Evolutionary conservation across 2,113 vertebrate genomes (phyloP), one percentile per base, ranked within the genome.

Genomic region (Ahaetulla prasina): DNA sequence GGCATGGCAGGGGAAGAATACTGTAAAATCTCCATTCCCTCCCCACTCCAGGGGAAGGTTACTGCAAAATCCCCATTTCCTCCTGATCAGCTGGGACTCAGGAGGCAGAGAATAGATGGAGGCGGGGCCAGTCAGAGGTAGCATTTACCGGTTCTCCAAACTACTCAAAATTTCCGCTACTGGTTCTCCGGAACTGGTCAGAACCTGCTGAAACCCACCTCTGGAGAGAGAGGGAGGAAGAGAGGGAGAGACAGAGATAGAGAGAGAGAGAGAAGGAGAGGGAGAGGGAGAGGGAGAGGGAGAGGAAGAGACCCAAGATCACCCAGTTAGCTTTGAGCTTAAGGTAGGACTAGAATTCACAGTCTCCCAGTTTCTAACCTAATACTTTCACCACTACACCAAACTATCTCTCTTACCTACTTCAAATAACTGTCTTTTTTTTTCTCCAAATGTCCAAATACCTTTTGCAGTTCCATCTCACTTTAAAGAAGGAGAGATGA

Each of bases 181-280:
- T n/a, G n/a, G n/a, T n/a, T n/a, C n/a, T n/a, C n/a, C n/a, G n/a
- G n/a, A n/a, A n/a, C n/a, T n/a, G n/a, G n/a, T n/a, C n/a, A n/a
- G n/a, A n/a, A n/a, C n/a, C n/a, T n/a, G n/a, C n/a, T n/a, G n/a
- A n/a, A n/a, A n/a, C n/a, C n/a, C n/a, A n/a, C n/a, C n/a, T n/a
- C n/a, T n/a, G n/a, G n/a, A n/a, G n/a, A n/a, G n/a, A n/a, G 2
- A 35, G 2, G 7, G 63, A 18, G 6, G 0, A 16, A 16, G n/a
- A 16, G 30, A 16, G 63, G 20, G 14, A 39, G 16, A 3, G 16
- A n/a, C n/a, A n/a, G n/a, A n/a, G n/a, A n/a, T n/a, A n/a, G n/a
- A n/a, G n/a, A n/a, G n/a, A n/a, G 12, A 6, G 30, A 2, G 30
- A n/a, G 12, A 14, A 27, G 7, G 4, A 74, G 14, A 18, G n/a